Conservation (phyloP, 2,797 vertebrate species). For the Lophius americanus region DNA sequence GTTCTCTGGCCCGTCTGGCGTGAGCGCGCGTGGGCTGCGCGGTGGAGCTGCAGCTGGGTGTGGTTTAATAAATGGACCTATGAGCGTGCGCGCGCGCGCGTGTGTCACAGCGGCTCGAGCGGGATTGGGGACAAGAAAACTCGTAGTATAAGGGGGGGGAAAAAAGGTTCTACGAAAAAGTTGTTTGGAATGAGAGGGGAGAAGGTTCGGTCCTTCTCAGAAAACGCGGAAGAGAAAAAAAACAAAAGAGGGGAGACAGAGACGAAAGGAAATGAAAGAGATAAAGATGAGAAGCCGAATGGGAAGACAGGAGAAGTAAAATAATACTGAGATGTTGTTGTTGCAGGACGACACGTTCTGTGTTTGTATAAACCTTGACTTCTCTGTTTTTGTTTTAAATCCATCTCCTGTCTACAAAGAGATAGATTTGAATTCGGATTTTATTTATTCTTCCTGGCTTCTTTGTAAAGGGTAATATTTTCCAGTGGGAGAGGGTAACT, state of each 20-base stretch:
- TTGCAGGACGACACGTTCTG: background rate
- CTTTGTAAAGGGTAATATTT: no score
- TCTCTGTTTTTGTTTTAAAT: background rate
- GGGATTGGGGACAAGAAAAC: conserved; percentile 21
- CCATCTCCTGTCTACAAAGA: background rate
- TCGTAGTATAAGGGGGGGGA: background rate
- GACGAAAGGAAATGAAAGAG: conserved; percentile 62
- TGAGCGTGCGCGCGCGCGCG: background rate
- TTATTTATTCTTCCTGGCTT: no score
- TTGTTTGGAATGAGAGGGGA: conserved; percentile 17
- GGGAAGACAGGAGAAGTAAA: conserved; percentile 16
- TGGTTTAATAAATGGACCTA: conserved; percentile 55
- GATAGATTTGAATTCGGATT: no score
- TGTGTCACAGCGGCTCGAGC: background rate
- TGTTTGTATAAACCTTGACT: conserved; percentile 1
- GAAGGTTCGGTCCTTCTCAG: conserved; percentile 1
- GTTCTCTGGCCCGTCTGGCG: conserved; percentile 29
- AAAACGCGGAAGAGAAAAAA: background rate
- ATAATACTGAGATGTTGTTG: conserved; percentile 8
- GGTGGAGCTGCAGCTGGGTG: conserved; percentile 64
- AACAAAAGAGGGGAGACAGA: conserved; percentile 45
- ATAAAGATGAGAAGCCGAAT: conserved; percentile 46
- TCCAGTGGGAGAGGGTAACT: no score
- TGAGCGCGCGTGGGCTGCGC: conserved; percentile 55
- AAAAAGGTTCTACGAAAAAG: conserved; percentile 6